A percentile compares a stretch with the other conserved stretches of the same genome.
Conservation (phyloP, 1,140 invertebrate genomes). For the Pteromalus puparum region DNA sequence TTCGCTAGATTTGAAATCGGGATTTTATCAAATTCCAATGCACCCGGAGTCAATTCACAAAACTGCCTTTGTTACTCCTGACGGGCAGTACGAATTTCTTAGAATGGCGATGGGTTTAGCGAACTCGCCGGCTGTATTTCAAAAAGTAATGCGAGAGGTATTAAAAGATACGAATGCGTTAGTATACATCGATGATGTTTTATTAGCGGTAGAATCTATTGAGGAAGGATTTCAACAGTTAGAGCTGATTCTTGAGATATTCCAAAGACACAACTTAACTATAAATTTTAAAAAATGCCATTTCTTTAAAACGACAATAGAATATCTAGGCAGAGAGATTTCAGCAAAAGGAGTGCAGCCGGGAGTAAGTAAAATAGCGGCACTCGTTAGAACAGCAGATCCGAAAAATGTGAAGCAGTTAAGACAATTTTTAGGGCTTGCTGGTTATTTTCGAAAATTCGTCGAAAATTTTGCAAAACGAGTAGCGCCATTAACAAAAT, state of each 20-base stretch:
- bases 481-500: constrained; percentile 57
- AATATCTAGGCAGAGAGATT: constrained; percentile 61
- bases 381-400: constrained; percentile 48
- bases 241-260: not conserved
- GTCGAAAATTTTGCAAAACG: constrained; percentile 58
- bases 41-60: constrained; percentile 53
- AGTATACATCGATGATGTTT: not conserved
- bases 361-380: constrained; percentile 54
- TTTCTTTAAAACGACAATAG: constrained; percentile 38
- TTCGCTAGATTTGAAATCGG: not conserved
- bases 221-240: not conserved
- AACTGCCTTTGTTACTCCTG: constrained; percentile 3
- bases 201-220: not conserved
- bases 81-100: constrained; percentile 2
- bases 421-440: constrained; percentile 62
- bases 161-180: not conserved
- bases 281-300: not conserved
- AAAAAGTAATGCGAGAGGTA: not conserved
- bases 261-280: not conserved
- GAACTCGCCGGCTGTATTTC: not conserved
- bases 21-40: constrained; percentile 28
- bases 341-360: constrained; percentile 57
- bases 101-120: not conserved
- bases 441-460: constrained; percentile 66
- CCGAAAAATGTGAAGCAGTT: constrained; percentile 56